Base-by-base conservation (phyloP, 2,888 invertebrate species). In the Molanna angustata region DNA sequence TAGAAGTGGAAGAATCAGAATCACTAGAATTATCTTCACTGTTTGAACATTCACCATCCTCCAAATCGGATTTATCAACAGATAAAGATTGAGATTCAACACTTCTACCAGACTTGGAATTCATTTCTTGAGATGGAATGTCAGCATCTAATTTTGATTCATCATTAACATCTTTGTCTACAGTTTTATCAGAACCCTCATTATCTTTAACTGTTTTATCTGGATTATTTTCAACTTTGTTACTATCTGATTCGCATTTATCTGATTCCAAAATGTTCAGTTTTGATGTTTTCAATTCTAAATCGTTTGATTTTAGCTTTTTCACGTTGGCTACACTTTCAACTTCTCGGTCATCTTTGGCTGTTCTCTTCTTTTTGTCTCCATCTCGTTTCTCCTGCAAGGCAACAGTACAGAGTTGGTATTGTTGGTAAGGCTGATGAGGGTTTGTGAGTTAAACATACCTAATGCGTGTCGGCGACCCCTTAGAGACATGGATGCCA, bases 11-110 rank as follows among this genome's bases (percentile, higher is more conserved):
- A 39, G 74, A 70, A 52, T 72, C 72, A 60, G 73, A 74, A 60
- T 43, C 31, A 22, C 63, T 63, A 9, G 70, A 67, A 46, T 65
- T 68, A 53, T 64, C 66, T 52, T 70, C 72, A 62, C 78, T 79
- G 39, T 78, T 79, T 60, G 82, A 81, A 68, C 83, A 85, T 73
- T 85, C 85, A 11, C 85, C 85, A 67, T 85, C 84, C 72, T 85
- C 85, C 43, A 79, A 64, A 60, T 70, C 71, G 56, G 63, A n/a
- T n/a, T n/a, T 63, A 39, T 60, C 57, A 33, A 63, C 61, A 27
- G 60, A 61, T 22, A 60, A 59, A 37, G 22, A 16, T 40, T 14
- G 18, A 4, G 19, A 20, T 13, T 41, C 41, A 41, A n/a, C 35
- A 4, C 4, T 22, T 16, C 14, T 45, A 17, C 6, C 37, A 27